These are phyloP conservation scores for Drosophila differens DNA, from an alignment of 2,888 invertebrate species.

Conservation along the genomic window DNA sequence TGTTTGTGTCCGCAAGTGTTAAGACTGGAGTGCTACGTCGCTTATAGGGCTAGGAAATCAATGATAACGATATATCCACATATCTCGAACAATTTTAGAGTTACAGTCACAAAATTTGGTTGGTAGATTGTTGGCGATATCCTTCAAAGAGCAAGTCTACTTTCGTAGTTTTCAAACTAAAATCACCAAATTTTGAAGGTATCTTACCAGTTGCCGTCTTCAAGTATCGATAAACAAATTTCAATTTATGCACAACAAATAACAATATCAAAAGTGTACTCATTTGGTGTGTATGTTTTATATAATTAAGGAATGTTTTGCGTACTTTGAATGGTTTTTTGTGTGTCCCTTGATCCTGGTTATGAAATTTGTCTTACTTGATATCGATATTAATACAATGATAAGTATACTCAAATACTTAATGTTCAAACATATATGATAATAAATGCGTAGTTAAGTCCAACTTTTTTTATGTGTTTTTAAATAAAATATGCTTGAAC, in stretches of 20 bases:
- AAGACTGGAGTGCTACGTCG: not conserved
- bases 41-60: not conserved
- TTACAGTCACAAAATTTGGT: not conserved
- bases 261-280: not conserved
- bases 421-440: not conserved
- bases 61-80: not conserved
- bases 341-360: not conserved
- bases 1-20: not conserved
- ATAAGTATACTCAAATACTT: not conserved
- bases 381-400: not conserved
- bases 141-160: not conserved
- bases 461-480: not conserved
- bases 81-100: not conserved
- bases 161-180: not conserved
- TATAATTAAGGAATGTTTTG: slow-evolving; percentile 3
- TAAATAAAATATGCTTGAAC: not conserved
- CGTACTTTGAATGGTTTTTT: not conserved
- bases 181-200: not conserved
- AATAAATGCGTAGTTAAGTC: not conserved
- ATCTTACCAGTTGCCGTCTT: not conserved
- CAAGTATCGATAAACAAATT: not conserved
- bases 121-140: not conserved
- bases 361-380: not conserved
- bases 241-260: slow-evolving; percentile 7
- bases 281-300: not conserved